Percentiles rank a stretch among this genome's conserved stretches.
These are phyloP conservation scores for Tragelaphus scriptus DNA, from an alignment of 2,113 vertebrate genomes.

Conservation along the genomic window DNA sequence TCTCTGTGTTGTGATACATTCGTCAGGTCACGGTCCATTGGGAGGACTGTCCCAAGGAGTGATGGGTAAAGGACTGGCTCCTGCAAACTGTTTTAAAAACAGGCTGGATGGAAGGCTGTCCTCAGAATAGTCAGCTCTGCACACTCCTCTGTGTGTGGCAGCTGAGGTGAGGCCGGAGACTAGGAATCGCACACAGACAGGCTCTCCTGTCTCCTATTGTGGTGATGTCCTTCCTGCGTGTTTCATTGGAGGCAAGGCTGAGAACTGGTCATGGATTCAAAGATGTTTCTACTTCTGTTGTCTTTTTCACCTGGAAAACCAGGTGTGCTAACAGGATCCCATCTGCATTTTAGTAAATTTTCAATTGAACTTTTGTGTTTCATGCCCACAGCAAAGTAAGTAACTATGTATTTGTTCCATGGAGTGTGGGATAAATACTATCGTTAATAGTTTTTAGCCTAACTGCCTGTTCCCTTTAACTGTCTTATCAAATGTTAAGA, in stretches of 20 bases:
- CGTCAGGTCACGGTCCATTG: background rate
- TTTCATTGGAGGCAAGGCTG: background rate
- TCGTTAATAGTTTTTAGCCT: background rate
- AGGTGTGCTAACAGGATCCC: background rate
- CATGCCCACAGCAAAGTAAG: background rate
- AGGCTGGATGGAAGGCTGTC: background rate
- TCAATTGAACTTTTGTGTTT: background rate
- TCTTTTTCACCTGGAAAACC: background rate
- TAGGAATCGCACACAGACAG: background rate
- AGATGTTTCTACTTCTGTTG: background rate
- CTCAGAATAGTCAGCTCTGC: background rate
- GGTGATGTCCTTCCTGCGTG: background rate
- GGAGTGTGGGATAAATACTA: background rate
- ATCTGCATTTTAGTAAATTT: background rate
- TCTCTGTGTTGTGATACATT: background rate
- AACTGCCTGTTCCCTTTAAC: slow-evolving; percentile 19
- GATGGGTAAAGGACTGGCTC: background rate
- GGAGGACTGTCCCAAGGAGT: background rate
- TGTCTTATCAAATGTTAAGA: background rate
- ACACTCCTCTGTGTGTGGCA: background rate
- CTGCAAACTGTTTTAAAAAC: background rate
- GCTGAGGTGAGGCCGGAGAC: background rate
- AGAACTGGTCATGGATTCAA: background rate
- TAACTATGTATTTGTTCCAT: background rate
- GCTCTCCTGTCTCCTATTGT: background rate